A percentile compares a stretch with the other conserved stretches of the same genome.
Conservation (phyloP, 2,888 invertebrate species). For the Myopa tessellatipennis region DNA sequence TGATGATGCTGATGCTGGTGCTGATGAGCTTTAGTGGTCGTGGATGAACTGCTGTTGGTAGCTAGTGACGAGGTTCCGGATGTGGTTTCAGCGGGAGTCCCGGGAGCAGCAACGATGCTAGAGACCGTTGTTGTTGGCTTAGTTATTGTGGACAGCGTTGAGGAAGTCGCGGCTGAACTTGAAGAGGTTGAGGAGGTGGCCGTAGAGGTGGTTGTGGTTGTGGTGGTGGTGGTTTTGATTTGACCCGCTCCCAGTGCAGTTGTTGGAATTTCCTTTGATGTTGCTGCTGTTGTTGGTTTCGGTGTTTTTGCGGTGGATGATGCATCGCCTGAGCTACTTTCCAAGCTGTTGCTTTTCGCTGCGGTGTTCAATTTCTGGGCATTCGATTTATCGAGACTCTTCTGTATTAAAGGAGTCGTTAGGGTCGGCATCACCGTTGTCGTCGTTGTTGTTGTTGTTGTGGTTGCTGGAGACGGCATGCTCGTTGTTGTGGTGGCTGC, state of each 20-base stretch:
- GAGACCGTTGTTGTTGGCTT: slow-evolving; percentile 9
- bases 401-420: slow-evolving; percentile 27
- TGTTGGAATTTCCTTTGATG: slow-evolving; percentile 20
- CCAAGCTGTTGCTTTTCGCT: slow-evolving; percentile 49
- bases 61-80: slow-evolving; percentile 14
- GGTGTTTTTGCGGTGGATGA: background rate
- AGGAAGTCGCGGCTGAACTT: background rate
- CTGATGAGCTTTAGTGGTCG: slow-evolving; percentile 39
- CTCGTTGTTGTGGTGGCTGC: slow-evolving; percentile 34
- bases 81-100: slow-evolving; percentile 22
- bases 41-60: background rate
- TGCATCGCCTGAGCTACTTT: slow-evolving; percentile 4
- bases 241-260: background rate
- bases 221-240: slow-evolving; percentile 34
- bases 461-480: slow-evolving; percentile 9
- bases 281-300: slow-evolving; percentile 35
- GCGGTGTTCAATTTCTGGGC: slow-evolving; percentile 54
- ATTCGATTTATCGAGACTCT: slow-evolving; percentile 52
- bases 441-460: slow-evolving; percentile 39
- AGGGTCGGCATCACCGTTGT: background rate
- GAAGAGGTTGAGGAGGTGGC: background rate
- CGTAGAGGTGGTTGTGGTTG: slow-evolving; percentile 34
- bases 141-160: slow-evolving; percentile 30
- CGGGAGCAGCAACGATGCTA: background rate
- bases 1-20: slow-evolving; percentile 42